Base-by-base conservation (phyloP, 1,140 invertebrate species). In the Drosophila miranda region DNA sequence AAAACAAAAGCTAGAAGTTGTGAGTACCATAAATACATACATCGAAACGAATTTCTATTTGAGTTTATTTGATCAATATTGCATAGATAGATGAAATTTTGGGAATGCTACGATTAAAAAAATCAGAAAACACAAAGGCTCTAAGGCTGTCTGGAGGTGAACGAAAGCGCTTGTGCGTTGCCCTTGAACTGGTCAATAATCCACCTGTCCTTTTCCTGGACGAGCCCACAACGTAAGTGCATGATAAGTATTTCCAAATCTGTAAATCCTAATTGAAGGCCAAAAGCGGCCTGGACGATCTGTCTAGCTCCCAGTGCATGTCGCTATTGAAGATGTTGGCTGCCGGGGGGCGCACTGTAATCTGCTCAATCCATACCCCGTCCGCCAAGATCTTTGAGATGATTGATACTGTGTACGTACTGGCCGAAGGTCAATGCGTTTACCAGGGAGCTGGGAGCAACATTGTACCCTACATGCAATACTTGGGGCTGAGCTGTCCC, bases 331-430 rank as follows among this genome's bases (percentile, higher is more conserved):
- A 96, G 89, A 93, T 93, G 26, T 92, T 99, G 41, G 96, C 97
- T 0, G 89, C 94, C 43, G 95, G 94, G 2, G 96, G 97, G 1
- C 92, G 97, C 38, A 98, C 97, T 0, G 95, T 99, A 0, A 94
- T 98, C 14, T 98, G 97, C 88, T 98, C 97, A 0, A 94, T 99
- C 21, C 98, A 99, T 89, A 98, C 97, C 16, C 98, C 98, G 0
- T 97, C 96, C 66, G 95, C 95, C 0, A 94, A 93, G 48, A 92
- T 96, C 41, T 96, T 97, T 84, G 91, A 94, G 0, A 94, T 94
- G 91, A 96, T 96, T 84, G 95, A 96, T 90, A 94, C 95, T 45
- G 93, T 96, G 1, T 97, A 96, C 71, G 93, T 96, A 2, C 92
- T 97, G 0, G 93, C 95, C 0, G 92, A 92, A 30, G 96, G 96